Percentiles rank a stretch among this genome's conserved stretches.
Conservation (phyloP, 2,113 vertebrate species). For the Narcine bancroftii region DNA sequence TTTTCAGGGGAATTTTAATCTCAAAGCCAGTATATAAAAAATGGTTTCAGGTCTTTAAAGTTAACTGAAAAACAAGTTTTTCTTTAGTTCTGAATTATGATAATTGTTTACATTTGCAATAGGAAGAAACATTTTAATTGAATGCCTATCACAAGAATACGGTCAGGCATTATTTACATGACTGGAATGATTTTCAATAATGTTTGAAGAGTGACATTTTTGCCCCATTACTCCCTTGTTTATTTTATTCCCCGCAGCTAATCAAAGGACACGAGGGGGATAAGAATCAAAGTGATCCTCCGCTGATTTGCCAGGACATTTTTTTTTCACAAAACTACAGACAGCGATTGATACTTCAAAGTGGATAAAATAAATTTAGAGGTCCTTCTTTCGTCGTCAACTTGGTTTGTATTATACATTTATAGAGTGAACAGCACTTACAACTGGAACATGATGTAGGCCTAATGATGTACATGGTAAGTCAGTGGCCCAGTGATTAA, state of each 20-base stretch:
- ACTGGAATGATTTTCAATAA: neutral
- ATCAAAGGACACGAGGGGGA: neutral
- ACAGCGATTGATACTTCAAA: neutral
- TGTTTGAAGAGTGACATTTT: neutral
- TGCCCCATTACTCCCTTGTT: neutral
- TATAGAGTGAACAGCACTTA: neutral
- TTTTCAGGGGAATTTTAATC: neutral
- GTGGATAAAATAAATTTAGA: neutral
- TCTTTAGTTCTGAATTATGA: neutral
- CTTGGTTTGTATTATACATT: neutral
- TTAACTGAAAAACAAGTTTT: neutral
- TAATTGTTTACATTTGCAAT: neutral
- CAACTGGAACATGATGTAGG: neutral
- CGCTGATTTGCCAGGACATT: neutral
- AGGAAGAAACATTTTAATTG: neutral
- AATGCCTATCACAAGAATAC: neutral
- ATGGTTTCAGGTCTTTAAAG: neutral
- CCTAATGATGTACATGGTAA: neutral
- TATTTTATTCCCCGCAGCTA: neutral
- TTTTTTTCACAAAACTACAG: too few relatives aligned
- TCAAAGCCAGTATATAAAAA: neutral
- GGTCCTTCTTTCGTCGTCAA: neutral
- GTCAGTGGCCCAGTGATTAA: neutral
- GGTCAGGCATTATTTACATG: neutral
- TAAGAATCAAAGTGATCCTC: neutral